These are phyloP conservation scores for Micromesistius poutassou DNA, from an alignment of 2,797 vertebrate genomes.

Conservation along the genomic window DNA sequence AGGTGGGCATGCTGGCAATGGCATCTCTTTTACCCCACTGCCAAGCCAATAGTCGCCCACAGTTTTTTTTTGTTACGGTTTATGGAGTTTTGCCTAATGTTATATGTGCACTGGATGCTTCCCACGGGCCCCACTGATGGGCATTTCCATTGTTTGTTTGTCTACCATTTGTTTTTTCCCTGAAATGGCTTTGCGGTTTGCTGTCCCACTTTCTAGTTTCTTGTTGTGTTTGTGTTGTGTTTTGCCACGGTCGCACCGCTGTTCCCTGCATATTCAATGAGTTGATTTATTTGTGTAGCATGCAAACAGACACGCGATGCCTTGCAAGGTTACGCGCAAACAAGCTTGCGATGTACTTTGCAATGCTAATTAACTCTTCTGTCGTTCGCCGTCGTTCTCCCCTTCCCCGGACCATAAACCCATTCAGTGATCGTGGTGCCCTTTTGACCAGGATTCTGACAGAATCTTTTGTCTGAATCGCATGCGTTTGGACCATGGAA, in stretches of 20 bases:
- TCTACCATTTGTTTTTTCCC: conserved; percentile 36
- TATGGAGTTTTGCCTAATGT: conserved; percentile 10
- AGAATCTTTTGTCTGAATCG: neutral
- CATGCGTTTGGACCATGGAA: too few relatives aligned
- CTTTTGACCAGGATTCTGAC: conserved; percentile 28
- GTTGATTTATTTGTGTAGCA: conserved; percentile 61
- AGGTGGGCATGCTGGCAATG: neutral
- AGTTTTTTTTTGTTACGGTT: neutral
- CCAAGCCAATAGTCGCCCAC: neutral
- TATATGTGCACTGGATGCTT: conserved; percentile 15
- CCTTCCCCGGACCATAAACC: conserved; percentile 6
- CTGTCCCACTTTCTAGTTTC: conserved; percentile 29
- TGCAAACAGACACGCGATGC: conserved; percentile 61
- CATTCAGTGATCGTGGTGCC: conserved; percentile 22
- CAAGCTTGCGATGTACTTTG: conserved; percentile 51
- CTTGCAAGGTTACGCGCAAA: conserved; percentile 61
- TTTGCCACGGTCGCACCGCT: conserved; percentile 45
- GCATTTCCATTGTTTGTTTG: conserved; percentile 27
- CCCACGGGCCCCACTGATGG: conserved; percentile 26
- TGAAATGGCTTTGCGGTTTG: conserved; percentile 35
- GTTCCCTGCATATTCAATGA: conserved; percentile 66
- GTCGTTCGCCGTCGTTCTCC: conserved; percentile 24
- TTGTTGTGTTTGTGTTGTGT: conserved; percentile 47
- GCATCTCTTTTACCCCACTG: neutral
- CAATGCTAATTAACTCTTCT: conserved; percentile 59